Percentiles rank a stretch among this genome's conserved stretches.
Evolutionary conservation across 1,140 invertebrate genomes (phyloP).

Genomic region (Camponotus pennsylvanicus): DNA sequence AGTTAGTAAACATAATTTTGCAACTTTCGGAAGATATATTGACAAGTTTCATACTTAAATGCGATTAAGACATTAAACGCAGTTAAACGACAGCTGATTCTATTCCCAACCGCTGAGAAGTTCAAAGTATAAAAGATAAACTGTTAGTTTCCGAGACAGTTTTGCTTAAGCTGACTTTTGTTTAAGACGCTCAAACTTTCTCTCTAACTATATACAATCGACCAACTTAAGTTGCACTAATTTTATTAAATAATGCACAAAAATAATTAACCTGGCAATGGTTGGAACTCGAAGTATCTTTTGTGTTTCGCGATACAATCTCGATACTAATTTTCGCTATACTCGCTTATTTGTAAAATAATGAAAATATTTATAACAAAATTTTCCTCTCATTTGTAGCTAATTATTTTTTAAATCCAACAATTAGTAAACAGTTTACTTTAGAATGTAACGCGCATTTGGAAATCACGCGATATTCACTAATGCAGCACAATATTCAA

Average conservation of each 20-base stretch:
- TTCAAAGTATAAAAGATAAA: slow-evolving; percentile 51
- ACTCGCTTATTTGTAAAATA: neutral
- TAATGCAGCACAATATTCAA: neutral
- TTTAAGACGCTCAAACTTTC: slow-evolving; percentile 56
- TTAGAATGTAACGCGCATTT: slow-evolving; percentile 4
- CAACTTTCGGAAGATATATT: slow-evolving; percentile 22
- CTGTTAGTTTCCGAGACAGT: slow-evolving; percentile 35
- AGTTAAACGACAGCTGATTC: slow-evolving; percentile 33
- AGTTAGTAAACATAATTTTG: slow-evolving; percentile 32
- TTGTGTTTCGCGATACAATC: neutral
- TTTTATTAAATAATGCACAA: slow-evolving; percentile 35
- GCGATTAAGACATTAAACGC: slow-evolving; percentile 37
- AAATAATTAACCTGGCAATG: slow-evolving; percentile 46
- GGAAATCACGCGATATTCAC: slow-evolving; percentile 23
- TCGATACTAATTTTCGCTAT: neutral
- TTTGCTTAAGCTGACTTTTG: slow-evolving; percentile 51
- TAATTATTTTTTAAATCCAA: slow-evolving; percentile 10
- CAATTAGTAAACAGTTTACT: neutral
- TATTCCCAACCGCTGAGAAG: slow-evolving; percentile 31
- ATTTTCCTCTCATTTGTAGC: slow-evolving; percentile 4
- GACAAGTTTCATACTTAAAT: slow-evolving; percentile 48
- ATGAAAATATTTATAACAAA: slow-evolving; percentile 8
- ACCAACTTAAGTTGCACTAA: slow-evolving; percentile 15
- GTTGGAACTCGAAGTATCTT: neutral
- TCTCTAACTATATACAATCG: slow-evolving; percentile 19